Evolutionary conservation across 2,888 invertebrate species (phyloP).

Genomic region (Leptodirus hochenwartii): DNA sequence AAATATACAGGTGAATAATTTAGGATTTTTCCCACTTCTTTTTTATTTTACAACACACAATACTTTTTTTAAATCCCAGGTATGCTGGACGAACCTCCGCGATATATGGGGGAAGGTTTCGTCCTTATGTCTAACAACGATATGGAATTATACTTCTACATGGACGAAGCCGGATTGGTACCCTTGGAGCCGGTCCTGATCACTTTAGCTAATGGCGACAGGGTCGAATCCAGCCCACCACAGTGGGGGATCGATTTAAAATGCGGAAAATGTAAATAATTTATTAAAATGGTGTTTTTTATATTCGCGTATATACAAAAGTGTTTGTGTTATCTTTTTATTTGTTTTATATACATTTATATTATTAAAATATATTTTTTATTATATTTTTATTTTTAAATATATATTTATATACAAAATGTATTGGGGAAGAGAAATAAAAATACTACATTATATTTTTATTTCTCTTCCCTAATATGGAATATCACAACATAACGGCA

Average conservation of each 20-base stretch:
- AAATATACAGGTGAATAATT: slow-evolving; percentile 52
- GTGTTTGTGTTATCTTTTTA: too few species aligned
- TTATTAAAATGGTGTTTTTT: slow-evolving; percentile 1
- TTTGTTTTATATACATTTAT: slow-evolving; percentile 3
- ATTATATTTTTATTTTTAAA: background rate
- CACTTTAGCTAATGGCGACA: slow-evolving; percentile 80
- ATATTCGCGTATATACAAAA: too few species aligned
- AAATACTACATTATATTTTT: too few species aligned
- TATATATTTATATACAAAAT: too few species aligned
- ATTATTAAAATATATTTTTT: background rate
- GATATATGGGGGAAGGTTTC: slow-evolving; percentile 97
- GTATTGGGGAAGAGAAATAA: too few species aligned
- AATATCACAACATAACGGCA: too few species aligned
- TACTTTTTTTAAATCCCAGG: slow-evolving; percentile 22
- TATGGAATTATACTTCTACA: slow-evolving; percentile 88
- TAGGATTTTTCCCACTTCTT: slow-evolving; percentile 2
- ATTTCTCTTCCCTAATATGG: too few species aligned
- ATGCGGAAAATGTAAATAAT: slow-evolving; percentile 66
- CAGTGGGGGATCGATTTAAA: slow-evolving; percentile 93
- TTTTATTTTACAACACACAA: slow-evolving; percentile 5
- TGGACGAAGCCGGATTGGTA: slow-evolving; percentile 88
- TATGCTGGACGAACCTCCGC: slow-evolving; percentile 83
- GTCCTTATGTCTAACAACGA: slow-evolving; percentile 91
- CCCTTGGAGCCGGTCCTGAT: slow-evolving; percentile 83
- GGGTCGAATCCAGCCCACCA: slow-evolving; percentile 82